Evolutionary conservation across 2,888 invertebrate species (phyloP).

Genomic region (Drymonia ruficornis): DNA sequence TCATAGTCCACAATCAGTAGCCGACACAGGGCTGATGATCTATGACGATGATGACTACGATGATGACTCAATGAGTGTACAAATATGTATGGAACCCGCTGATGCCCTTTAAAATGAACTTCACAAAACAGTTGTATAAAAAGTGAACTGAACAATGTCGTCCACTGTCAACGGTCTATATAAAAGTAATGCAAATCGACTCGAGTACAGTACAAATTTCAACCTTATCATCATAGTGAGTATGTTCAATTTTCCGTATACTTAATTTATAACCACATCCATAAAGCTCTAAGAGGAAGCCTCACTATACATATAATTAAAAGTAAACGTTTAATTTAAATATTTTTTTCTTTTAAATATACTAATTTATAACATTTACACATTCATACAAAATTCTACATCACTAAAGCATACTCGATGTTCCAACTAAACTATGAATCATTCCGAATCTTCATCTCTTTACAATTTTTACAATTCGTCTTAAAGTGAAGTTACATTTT

Average conservation of each 20-base stretch:
- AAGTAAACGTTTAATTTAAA: slow-evolving; percentile 60
- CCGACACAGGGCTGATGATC: too few species aligned
- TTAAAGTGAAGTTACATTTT: slow-evolving; percentile 37
- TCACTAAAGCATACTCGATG: slow-evolving; percentile 77
- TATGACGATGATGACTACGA: neutral
- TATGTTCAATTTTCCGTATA: slow-evolving; percentile 81
- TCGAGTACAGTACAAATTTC: slow-evolving; percentile 62
- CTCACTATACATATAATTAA: slow-evolving; percentile 78
- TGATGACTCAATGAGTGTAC: neutral
- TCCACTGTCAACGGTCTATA: slow-evolving; percentile 31
- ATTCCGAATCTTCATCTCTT: slow-evolving; percentile 44
- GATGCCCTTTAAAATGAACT: slow-evolving; percentile 21
- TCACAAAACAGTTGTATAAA: slow-evolving; percentile 17
- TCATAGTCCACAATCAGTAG: too few species aligned
- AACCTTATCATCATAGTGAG: slow-evolving; percentile 72
- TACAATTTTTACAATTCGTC: slow-evolving; percentile 49
- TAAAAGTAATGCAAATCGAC: slow-evolving; percentile 42
- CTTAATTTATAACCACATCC: slow-evolving; percentile 75
- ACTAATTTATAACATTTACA: slow-evolving; percentile 76
- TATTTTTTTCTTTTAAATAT: slow-evolving; percentile 66
- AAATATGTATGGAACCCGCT: neutral
- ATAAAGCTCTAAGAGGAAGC: slow-evolving; percentile 83
- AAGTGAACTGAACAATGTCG: slow-evolving; percentile 34
- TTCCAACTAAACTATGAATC: slow-evolving; percentile 57
- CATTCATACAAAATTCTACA: slow-evolving; percentile 76